Base-by-base conservation (phyloP, 2,888 invertebrate species). In the Brenthis hecate region DNA sequence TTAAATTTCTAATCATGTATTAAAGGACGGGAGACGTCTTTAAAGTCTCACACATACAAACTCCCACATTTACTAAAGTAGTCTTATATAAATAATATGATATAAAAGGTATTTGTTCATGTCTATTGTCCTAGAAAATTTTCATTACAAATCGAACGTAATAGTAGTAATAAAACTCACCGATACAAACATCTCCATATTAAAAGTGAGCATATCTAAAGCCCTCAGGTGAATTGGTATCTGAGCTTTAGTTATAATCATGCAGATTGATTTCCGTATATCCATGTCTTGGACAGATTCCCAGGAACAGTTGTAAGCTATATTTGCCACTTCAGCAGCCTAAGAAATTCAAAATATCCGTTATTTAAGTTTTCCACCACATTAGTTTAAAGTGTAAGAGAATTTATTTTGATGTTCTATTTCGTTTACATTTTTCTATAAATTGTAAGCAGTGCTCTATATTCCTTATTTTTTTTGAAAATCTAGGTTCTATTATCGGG, bases 141-240 rank as follows among this genome's bases (percentile, higher is more conserved):
- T 32, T 36, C 36, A 36, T 36, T 36, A 36, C 6, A 36, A 36
- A 36, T 36, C 36, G 8, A 36, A 36, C 28, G 28, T 28, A 8
- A 8, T 8, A 36, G 32, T 32, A 6, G 6, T 6, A 63, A 28
- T 32, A 63, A 16, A 43, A 69, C 75, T 60, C 67, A 79, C 78
- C 69, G 74, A 76, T 0, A 76, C 72, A 69, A 78, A 78, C 53
- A 78, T 63, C 23, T 74, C 66, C 78, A 77, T 77, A 51, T 78
- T 75, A 50, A 75, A 77, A 0, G 74, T 76, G 16, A 78, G n/a
- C 69, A 76, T 71, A 5, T 69, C 72, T 13, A 77, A 68, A 16
- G 75, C 76, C 6, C 56, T 72, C 16, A 78, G 72, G 11, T 71
- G 14, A 1, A 76, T 69, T 3, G 77, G 78, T 0, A 58, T 68